A percentile compares a stretch with the other conserved stretches of the same genome.
phyloP scores from a whole-genome alignment of 2,113 vertebrate species.

The Eidolon helvum region DNA sequence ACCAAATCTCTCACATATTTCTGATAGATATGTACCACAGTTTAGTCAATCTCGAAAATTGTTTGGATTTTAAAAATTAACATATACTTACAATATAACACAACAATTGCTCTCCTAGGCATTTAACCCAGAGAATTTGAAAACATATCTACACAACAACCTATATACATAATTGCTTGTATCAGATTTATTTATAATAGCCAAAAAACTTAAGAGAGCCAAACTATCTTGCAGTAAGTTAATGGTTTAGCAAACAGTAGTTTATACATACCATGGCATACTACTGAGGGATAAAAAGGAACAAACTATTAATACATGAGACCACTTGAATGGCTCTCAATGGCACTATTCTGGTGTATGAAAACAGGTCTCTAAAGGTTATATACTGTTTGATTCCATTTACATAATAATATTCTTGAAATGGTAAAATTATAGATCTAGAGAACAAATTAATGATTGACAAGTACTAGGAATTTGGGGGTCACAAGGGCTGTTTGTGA shows the following conservation, averaged over 20 bases:
- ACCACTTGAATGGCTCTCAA: background rate
- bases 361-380: background rate
- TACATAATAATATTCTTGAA: background rate
- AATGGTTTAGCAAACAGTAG: background rate
- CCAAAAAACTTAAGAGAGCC: background rate
- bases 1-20: background rate
- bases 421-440: background rate
- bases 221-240: background rate
- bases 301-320: background rate
- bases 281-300: background rate
- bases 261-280: background rate
- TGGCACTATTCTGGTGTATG: background rate
- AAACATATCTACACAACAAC: background rate
- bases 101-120: background rate
- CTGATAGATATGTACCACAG: accelerated
- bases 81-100: background rate
- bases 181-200: background rate
- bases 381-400: background rate
- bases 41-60: background rate
- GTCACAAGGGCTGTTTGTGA: background rate
- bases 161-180: background rate
- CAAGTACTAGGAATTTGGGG: background rate
- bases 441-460: background rate
- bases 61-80: background rate
- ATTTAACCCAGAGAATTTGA: background rate